Evolutionary conservation across 2,113 vertebrate genomes (phyloP).

Genomic region (Xyliphius kryptos): DNA sequence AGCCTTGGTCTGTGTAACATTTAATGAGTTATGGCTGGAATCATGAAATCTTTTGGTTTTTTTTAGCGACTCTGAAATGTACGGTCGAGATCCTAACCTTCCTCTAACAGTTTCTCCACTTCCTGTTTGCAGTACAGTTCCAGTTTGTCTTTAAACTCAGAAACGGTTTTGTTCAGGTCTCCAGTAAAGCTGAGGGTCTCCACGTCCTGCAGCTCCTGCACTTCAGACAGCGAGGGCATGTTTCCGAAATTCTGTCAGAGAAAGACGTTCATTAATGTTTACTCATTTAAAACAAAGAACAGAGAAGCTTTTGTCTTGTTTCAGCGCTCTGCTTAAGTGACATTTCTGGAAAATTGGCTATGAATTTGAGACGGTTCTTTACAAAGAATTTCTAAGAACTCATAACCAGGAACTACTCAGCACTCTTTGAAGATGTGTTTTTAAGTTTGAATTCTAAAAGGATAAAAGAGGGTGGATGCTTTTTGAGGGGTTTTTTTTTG

Average conservation of each 20-base stretch:
- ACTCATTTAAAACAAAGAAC: background rate
- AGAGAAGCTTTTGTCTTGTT: no score
- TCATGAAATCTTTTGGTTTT: background rate
- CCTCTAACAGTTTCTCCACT: conserved; percentile 4
- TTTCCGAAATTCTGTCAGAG: conserved; percentile 25
- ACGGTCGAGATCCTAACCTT: conserved; percentile 1
- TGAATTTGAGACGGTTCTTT: no score
- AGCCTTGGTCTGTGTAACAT: no score
- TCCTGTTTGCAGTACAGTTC: conserved; percentile 11
- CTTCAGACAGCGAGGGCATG: conserved; percentile 1
- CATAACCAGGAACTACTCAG: no score
- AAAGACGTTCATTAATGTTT: background rate
- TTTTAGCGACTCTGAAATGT: background rate
- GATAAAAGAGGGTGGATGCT: no score
- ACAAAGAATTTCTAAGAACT: no score
- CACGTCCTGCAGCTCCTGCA: background rate
- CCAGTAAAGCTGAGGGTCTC: background rate
- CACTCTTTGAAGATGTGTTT: no score
- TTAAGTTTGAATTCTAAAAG: no score
- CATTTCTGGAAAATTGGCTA: no score
- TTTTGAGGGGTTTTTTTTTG: no score
- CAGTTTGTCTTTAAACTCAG: conserved; percentile 19
- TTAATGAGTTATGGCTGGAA: no score
- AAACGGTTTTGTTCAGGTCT: background rate
- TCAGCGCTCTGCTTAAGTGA: no score